Evolutionary conservation across 2,797 vertebrate genomes (phyloP).

Genomic region (Aphelocoma californica): DNA sequence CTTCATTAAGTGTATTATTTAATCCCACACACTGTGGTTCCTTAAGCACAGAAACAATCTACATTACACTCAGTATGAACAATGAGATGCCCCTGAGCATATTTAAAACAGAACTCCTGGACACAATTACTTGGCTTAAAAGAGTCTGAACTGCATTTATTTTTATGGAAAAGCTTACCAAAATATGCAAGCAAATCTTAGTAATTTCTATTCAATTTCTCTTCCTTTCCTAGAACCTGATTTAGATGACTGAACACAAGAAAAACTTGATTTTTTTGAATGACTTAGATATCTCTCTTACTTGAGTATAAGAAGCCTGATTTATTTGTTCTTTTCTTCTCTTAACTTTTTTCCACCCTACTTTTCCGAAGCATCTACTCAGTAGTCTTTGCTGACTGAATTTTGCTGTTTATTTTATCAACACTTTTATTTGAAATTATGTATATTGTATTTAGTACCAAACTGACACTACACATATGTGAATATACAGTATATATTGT

Average conservation of each 20-base stretch:
- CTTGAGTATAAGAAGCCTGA: neutral
- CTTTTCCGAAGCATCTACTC: neutral
- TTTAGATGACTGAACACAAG: neutral
- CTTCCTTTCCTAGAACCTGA: neutral
- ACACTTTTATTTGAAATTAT: neutral
- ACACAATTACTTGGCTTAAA: slow-evolving; percentile 47
- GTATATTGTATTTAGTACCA: neutral
- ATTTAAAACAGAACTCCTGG: slow-evolving; percentile 40
- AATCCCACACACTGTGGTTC: slow-evolving; percentile 26
- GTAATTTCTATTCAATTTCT: neutral
- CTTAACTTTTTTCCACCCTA: neutral
- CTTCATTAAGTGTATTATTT: slow-evolving; percentile 52
- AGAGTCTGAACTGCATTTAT: neutral
- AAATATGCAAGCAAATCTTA: slow-evolving; percentile 9
- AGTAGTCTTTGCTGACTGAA: neutral
- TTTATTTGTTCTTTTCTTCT: neutral
- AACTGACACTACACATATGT: neutral
- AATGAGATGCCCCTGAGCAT: slow-evolving; percentile 31
- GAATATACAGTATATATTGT: neutral
- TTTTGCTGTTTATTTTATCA: neutral
- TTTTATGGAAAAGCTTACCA: slow-evolving; percentile 14
- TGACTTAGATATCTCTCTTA: neutral
- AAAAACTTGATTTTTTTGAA: neutral
- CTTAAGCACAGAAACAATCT: slow-evolving; percentile 36
- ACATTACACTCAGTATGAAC: slow-evolving; percentile 37